Evolutionary conservation across 2,888 invertebrate species (phyloP).

Genomic region (Rhamnusium bicolor): DNA sequence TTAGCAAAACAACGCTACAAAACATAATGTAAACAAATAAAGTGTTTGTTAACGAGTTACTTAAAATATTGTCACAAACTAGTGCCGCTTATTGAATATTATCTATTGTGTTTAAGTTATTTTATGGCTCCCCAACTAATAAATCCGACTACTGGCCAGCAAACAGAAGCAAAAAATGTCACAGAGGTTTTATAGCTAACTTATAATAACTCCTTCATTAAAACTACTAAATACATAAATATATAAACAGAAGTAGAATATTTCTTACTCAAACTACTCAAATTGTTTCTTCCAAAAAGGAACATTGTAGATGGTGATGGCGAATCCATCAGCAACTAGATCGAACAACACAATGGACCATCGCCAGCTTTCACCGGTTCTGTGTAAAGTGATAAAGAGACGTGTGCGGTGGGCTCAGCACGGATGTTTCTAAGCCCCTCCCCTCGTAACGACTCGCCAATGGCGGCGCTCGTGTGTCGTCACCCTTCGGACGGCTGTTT

Average conservation of each 20-base stretch:
- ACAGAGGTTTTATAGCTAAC: not conserved
- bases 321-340: not conserved
- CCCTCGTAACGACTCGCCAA: conserved; percentile 38
- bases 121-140: not conserved
- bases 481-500: conserved; percentile 41
- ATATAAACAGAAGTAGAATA: not conserved
- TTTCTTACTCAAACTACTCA: not conserved
- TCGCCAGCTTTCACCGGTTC: conserved; percentile 18
- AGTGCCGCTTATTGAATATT: conserved; percentile 16
- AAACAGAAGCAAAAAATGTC: conserved; percentile 12
- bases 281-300: not conserved
- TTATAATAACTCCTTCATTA: not conserved
- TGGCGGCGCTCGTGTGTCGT: conserved; percentile 37
- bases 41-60: conserved; percentile 4
- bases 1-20: conserved; percentile 1
- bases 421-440: conserved; percentile 39
- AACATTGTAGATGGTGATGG: not conserved
- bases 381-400: conserved; percentile 19
- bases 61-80: not conserved
- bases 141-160: conserved; percentile 11
- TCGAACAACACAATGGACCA: conserved; percentile 14
- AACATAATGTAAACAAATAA: conserved; percentile 25
- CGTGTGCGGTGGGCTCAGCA: conserved; percentile 27
- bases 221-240: not conserved
- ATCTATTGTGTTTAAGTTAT: conserved; percentile 20